Evolutionary conservation across 2,888 invertebrate species (phyloP).

Genomic region (Tridacna crocea): DNA sequence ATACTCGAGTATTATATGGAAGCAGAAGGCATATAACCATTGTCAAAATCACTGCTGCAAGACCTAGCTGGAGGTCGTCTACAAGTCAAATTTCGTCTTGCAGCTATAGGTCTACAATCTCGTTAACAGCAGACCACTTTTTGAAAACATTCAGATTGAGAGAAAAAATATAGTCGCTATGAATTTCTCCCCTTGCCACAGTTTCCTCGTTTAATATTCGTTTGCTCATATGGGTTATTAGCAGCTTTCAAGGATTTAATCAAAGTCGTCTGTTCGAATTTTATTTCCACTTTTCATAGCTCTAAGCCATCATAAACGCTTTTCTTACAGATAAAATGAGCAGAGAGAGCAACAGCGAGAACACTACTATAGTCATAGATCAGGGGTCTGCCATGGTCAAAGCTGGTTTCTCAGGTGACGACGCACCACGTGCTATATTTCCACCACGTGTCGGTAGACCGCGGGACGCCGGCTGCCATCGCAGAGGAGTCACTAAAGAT

Average conservation of each 20-base stretch:
- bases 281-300: background rate
- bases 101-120: too few species aligned
- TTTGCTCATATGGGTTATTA: background rate
- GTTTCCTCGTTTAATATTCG: background rate
- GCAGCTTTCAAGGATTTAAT: background rate
- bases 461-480: background rate
- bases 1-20: too few species aligned
- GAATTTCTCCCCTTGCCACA: background rate
- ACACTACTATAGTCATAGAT: conserved; percentile 91
- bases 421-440: conserved; percentile 8
- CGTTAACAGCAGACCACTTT: too few species aligned
- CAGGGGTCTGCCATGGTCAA: conserved; percentile 94
- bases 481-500: background rate
- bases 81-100: too few species aligned
- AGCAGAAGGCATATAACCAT: too few species aligned
- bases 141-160: too few species aligned
- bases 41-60: too few species aligned
- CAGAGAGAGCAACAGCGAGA: conserved; percentile 93
- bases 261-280: background rate
- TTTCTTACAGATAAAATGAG: background rate
- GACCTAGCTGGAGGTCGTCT: too few species aligned
- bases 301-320: background rate
- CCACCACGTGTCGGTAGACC: conserved; percentile 13
- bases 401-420: conserved; percentile 29
- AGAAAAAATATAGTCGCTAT: too few species aligned